Conservation (phyloP, 2,113 vertebrate species). For the Vulpes ferrilata region DNA sequence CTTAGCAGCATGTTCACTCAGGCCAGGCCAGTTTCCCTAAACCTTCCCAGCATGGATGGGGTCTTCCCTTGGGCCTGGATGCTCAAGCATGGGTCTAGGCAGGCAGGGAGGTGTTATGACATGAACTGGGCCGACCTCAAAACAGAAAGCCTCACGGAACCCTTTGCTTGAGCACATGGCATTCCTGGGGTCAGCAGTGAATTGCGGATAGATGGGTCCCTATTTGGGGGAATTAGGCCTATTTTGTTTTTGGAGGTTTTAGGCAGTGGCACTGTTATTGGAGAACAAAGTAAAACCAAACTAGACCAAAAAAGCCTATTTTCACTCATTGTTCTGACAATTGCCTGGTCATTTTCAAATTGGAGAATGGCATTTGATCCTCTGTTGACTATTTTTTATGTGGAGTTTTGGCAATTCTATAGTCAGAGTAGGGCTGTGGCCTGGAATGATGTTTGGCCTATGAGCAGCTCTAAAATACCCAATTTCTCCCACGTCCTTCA, state of each 20-base stretch:
- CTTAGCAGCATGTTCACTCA: fast-evolving
- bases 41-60: neutral
- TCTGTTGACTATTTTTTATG: neutral
- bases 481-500: neutral
- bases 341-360: neutral
- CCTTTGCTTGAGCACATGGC: fast-evolving
- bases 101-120: fast-evolving
- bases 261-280: neutral
- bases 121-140: neutral
- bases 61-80: neutral
- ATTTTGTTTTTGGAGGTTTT: neutral
- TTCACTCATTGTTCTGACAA: neutral
- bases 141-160: neutral
- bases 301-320: neutral
- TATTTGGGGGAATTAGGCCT: neutral
- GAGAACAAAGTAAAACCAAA: neutral
- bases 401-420: too few relatives aligned
- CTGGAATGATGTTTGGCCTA: neutral
- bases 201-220: neutral
- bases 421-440: neutral
- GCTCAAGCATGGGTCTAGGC: fast-evolving
- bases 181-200: neutral
- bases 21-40: neutral
- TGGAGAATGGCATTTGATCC: neutral
- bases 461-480: neutral